These are phyloP conservation scores for Acrocephalus scirpaceus DNA, from an alignment of 2,797 vertebrate genomes.

Conservation along the genomic window DNA sequence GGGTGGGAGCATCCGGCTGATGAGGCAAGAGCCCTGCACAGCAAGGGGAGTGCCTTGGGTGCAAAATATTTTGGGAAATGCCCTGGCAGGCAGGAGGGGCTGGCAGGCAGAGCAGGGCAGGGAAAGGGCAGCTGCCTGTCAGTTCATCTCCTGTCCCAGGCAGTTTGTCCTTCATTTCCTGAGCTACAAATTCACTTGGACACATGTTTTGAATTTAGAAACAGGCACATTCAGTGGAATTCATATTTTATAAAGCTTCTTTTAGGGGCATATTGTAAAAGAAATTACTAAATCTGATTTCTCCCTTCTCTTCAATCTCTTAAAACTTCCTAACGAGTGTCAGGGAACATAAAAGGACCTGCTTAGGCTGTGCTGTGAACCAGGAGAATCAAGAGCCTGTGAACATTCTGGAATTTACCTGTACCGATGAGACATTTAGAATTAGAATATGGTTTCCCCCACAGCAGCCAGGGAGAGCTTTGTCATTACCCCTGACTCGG, in stretches of 20 bases:
- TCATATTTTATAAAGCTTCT: constrained; percentile 64
- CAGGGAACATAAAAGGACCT: constrained; percentile 7
- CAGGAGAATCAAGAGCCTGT: neutral
- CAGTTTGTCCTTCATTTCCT: constrained; percentile 59
- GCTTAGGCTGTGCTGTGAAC: neutral
- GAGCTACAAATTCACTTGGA: constrained; percentile 44
- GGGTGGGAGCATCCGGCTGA: neutral
- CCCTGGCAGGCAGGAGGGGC: neutral
- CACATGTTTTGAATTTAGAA: constrained; percentile 68
- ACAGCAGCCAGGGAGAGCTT: neutral
- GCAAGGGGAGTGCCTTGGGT: neutral
- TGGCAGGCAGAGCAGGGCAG: fast-evolving
- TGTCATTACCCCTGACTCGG: neutral
- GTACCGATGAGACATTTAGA: neutral
- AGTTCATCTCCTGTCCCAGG: neutral
- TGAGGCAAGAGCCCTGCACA: fast-evolving
- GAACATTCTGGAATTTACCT: neutral
- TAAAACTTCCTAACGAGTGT: neutral
- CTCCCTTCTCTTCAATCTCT: constrained; percentile 3
- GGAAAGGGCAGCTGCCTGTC: constrained; percentile 2
- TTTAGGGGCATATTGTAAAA: constrained; percentile 56
- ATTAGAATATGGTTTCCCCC: neutral
- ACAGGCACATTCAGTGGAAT: constrained; percentile 21
- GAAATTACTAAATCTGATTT: neutral
- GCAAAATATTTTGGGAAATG: neutral